Conservation (phyloP, 2,797 vertebrate species). For the Pantherophis alleghaniensis region DNA sequence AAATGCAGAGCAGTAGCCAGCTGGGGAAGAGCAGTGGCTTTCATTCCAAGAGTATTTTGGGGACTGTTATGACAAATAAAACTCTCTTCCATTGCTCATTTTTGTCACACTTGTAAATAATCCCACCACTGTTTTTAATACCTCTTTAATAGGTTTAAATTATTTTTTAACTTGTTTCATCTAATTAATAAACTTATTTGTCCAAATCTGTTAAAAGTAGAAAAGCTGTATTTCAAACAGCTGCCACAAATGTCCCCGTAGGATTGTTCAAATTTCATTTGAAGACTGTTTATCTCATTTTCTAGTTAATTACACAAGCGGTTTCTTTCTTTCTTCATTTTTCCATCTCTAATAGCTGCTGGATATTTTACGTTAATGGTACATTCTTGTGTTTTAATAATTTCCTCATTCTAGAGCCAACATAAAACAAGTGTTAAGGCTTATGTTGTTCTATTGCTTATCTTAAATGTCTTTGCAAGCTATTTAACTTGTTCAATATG, state of each 20-base stretch:
- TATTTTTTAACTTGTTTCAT: slow-evolving; percentile 33
- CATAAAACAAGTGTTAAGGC: slow-evolving; percentile 50
- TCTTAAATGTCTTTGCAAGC: slow-evolving; percentile 54
- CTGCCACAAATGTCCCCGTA: background rate
- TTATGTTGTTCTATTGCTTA: slow-evolving; percentile 52
- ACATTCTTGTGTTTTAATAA: slow-evolving; percentile 52
- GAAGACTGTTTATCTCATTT: slow-evolving; percentile 56
- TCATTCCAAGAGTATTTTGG: slow-evolving; percentile 49
- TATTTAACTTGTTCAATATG: slow-evolving; percentile 56
- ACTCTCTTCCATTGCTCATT: slow-evolving; percentile 32
- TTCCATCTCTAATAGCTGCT: slow-evolving; percentile 46
- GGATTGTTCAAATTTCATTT: slow-evolving; percentile 30
- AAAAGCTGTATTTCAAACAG: slow-evolving; percentile 26
- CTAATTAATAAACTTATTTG: slow-evolving; percentile 9
- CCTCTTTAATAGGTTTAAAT: slow-evolving; percentile 52
- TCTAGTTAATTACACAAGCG: slow-evolving; percentile 60
- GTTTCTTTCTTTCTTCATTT: slow-evolving; percentile 53
- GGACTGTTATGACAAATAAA: slow-evolving; percentile 48
- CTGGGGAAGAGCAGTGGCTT: slow-evolving; percentile 22
- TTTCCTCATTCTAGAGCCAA: slow-evolving; percentile 52
- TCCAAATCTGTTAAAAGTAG: slow-evolving; percentile 39
- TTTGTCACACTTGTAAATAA: slow-evolving; percentile 54
- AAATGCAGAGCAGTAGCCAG: slow-evolving; percentile 61
- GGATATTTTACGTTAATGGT: slow-evolving; percentile 45
- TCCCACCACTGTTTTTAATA: slow-evolving; percentile 48